Conservation (phyloP, 2,113 vertebrate species). For the Malurus alboscapulatus region DNA sequence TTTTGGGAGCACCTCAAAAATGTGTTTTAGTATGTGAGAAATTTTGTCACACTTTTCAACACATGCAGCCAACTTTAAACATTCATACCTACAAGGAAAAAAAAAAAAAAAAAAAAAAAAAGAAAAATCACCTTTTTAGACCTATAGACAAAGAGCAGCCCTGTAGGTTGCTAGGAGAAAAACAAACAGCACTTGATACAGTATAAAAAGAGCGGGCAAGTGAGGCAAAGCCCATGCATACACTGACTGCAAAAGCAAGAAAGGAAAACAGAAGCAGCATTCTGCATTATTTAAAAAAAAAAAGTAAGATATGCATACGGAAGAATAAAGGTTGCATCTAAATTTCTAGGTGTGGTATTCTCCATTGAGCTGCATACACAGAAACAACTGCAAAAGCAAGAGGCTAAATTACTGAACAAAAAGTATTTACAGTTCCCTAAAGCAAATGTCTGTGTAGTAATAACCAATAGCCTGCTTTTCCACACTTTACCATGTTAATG, state of each 20-base stretch:
- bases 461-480: background rate
- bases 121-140: background rate
- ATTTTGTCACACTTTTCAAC: background rate
- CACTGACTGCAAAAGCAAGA: background rate
- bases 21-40: background rate
- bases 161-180: background rate
- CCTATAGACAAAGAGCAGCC: background rate
- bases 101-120: background rate
- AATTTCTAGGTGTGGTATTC: background rate
- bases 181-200: background rate
- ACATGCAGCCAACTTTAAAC: background rate
- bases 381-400: background rate
- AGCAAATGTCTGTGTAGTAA: background rate
- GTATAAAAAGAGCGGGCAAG: background rate
- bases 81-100: background rate
- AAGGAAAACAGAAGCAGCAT: background rate
- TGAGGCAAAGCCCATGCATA: background rate
- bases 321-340: background rate
- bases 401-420: background rate
- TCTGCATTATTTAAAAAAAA: background rate
- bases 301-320: accelerated
- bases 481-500: background rate
- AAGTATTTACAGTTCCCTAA: background rate
- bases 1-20: background rate
- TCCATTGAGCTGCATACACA: background rate